Conservation (phyloP, 2,797 vertebrate species). For the Eospalax fontanierii region DNA sequence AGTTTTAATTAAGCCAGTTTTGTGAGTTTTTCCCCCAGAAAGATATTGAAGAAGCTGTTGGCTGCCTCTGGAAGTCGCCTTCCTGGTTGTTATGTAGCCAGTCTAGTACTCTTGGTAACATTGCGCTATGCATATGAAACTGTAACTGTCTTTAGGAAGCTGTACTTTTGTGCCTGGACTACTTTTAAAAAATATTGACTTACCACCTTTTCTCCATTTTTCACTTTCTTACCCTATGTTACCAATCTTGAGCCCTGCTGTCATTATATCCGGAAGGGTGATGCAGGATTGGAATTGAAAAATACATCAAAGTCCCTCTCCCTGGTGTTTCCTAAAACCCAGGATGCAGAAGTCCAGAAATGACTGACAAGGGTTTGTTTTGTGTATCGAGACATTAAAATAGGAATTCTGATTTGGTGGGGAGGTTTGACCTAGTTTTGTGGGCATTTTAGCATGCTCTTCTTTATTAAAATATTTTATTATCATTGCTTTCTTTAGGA, state of each 20-base stretch:
- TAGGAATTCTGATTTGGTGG: conserved; percentile 5
- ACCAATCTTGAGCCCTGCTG: background rate
- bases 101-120: background rate
- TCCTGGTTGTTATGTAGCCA: background rate
- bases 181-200: no score
- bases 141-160: background rate
- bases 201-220: background rate
- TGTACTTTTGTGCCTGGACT: no score
- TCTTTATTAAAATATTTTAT: background rate
- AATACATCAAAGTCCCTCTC: background rate
- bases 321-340: background rate
- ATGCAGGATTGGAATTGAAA: background rate
- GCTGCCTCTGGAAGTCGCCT: background rate
- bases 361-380: background rate
- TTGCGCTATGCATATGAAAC: background rate
- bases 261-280: background rate
- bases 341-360: background rate
- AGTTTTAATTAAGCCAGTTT: background rate
- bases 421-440: no score
- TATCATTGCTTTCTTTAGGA: no score
- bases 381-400: background rate
- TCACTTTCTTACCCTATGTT: background rate
- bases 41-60: background rate
- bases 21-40: background rate
- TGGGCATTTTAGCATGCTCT: background rate